A percentile compares a stretch with the other conserved stretches of the same genome.
phyloP scores from a whole-genome alignment of 1,140 invertebrate species.

The Temnothorax longispinosus region DNA sequence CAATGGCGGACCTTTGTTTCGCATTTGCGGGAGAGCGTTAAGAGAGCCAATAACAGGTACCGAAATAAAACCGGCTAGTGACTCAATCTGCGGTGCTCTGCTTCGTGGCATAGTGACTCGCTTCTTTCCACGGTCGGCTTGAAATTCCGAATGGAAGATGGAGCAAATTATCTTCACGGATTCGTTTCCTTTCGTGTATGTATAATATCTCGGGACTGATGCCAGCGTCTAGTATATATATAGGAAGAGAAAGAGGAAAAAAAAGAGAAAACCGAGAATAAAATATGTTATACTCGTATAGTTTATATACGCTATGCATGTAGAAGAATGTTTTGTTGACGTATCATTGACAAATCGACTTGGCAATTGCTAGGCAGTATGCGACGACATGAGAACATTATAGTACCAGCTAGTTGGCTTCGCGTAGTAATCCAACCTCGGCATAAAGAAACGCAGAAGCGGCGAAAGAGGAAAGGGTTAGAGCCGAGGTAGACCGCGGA shows the following conservation, averaged over 20 bases:
- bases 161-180: constrained; percentile 16
- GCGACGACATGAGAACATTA: background rate
- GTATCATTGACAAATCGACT: constrained; percentile 17
- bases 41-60: constrained; percentile 74
- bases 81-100: constrained; percentile 79
- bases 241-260: background rate
- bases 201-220: background rate
- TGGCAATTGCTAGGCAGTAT: background rate
- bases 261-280: background rate
- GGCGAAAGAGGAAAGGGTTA: background rate
- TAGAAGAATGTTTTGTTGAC: background rate
- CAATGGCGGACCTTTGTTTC: constrained; percentile 80
- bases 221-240: background rate
- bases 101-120: constrained; percentile 9
- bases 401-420: background rate
- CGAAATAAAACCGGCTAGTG: constrained; percentile 82
- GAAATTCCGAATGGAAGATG: background rate
- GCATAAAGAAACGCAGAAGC: background rate
- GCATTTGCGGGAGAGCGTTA: constrained; percentile 65
- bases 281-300: background rate
- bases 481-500: background rate
- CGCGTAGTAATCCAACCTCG: background rate
- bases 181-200: background rate
- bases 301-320: background rate
- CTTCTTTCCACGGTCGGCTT: constrained; percentile 34